Conservation (phyloP, 2,797 vertebrate genomes). For the Sphaeramia orbicularis region DNA sequence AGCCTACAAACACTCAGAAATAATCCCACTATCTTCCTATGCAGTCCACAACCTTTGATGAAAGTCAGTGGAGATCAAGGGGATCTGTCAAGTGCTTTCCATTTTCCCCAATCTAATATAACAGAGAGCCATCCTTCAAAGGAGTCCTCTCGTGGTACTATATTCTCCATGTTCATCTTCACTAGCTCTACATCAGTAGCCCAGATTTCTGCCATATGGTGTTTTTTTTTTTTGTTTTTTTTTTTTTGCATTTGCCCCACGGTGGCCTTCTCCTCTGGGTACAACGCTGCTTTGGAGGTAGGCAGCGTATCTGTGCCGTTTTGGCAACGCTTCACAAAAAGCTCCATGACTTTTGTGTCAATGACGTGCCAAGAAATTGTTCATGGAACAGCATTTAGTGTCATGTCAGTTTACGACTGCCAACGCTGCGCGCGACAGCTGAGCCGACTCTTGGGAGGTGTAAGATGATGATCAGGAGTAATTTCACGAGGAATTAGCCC, state of each 20-base stretch:
- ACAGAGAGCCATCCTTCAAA: conserved; percentile 81
- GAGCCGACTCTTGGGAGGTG: conserved; percentile 35
- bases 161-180: conserved; percentile 68
- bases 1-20: conserved; percentile 83
- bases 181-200: conserved; percentile 62
- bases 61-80: conserved; percentile 87
- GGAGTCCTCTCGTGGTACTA: conserved; percentile 58
- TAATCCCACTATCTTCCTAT: conserved; percentile 83
- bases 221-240: no score
- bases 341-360: conserved; percentile 27
- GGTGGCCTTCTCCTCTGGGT: conserved; percentile 33
- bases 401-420: conserved; percentile 33
- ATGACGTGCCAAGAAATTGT: conserved; percentile 30
- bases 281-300: conserved; percentile 23
- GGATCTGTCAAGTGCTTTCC: conserved; percentile 85
- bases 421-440: conserved; percentile 27
- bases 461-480: conserved; percentile 12
- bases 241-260: conserved; percentile 16
- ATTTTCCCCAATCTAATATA: conserved; percentile 85
- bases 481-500: conserved; percentile 19
- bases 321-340: conserved; percentile 44
- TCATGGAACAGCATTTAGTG: conserved; percentile 39
- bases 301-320: conserved; percentile 15
- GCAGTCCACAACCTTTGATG: conserved; percentile 84
- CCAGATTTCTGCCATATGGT: conserved; percentile 61